Evolutionary conservation across 2,797 vertebrate genomes (phyloP).

Genomic region (Halcyon badia): DNA sequence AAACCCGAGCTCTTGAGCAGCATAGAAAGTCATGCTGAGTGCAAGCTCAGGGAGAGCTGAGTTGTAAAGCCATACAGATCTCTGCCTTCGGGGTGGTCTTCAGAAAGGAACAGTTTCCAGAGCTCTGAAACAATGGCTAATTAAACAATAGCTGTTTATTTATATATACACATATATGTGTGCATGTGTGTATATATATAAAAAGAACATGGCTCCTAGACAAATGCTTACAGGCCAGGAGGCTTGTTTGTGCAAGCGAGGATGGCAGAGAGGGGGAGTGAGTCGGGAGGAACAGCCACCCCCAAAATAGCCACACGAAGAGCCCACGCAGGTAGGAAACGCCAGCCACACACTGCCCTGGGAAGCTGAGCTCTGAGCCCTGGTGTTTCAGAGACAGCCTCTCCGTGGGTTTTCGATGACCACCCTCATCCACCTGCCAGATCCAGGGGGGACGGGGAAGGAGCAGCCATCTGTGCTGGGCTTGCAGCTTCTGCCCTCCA

Average conservation of each 20-base stretch:
- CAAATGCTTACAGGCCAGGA: not conserved
- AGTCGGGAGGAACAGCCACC: not conserved
- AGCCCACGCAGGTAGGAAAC: not conserved
- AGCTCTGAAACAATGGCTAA: conserved; percentile 66
- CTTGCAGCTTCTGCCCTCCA: not conserved
- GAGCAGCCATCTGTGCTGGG: not conserved
- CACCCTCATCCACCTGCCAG: not conserved
- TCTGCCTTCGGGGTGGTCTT: conserved; percentile 58
- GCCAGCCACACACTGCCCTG: fast-evolving
- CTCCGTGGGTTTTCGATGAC: not conserved
- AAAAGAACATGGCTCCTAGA: not conserved
- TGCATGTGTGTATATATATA: fast-evolving
- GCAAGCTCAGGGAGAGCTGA: not conserved
- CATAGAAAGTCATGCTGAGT: not conserved
- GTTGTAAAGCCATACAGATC: not conserved
- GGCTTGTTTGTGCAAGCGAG: not conserved
- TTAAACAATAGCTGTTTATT: conserved; percentile 65
- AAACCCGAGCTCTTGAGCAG: fast-evolving
- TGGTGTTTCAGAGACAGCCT: fast-evolving
- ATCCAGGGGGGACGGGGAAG: not conserved
- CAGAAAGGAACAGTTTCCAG: conserved; percentile 58
- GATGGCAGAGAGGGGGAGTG: not conserved
- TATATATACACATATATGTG: not conserved
- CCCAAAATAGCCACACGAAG: not conserved
- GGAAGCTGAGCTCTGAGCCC: not conserved